phyloP scores from a whole-genome alignment of 64 coral and sea anemone species.

The Montipora efflorescens region DNA sequence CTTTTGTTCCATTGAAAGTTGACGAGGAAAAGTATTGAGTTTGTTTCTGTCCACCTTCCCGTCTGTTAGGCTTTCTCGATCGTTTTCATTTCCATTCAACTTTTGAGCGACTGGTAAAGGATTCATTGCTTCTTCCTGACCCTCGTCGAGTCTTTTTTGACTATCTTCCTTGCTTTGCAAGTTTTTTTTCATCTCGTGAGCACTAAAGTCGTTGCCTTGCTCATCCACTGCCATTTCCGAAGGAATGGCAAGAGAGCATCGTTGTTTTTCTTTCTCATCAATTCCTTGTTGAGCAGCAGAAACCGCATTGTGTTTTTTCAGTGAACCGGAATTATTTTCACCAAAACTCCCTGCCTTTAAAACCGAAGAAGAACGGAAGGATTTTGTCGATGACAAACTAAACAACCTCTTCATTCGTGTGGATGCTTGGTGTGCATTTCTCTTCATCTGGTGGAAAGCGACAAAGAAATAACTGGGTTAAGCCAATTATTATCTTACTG shows the following conservation, averaged over 20 bases:
- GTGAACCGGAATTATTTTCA: not conserved
- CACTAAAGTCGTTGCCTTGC: not conserved
- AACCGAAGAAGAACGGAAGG: not conserved
- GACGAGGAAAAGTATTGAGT: not conserved
- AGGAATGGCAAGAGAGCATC: not conserved
- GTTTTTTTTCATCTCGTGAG: not conserved
- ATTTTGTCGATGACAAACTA: slow-evolving; percentile 13
- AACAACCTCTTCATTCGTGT: not conserved
- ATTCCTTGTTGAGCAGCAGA: not conserved
- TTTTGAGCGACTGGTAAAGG: not conserved
- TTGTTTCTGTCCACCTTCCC: not conserved
- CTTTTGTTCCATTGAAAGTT: not conserved
- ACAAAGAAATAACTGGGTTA: not conserved
- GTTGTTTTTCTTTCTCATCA: not conserved
- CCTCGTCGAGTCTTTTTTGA: not conserved
- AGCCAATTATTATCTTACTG: no score
- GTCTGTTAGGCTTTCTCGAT: not conserved
- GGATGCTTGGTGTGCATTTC: slow-evolving; percentile 18
- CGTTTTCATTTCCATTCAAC: not conserved
- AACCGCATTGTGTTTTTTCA: not conserved
- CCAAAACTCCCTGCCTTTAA: not conserved
- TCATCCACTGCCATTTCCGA: not conserved
- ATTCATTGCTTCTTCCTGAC: not conserved
- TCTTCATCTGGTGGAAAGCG: not conserved
- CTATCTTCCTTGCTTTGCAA: not conserved